Conservation (phyloP, 2,888 invertebrate species). For the Rhogogaster chlorosoma region DNA sequence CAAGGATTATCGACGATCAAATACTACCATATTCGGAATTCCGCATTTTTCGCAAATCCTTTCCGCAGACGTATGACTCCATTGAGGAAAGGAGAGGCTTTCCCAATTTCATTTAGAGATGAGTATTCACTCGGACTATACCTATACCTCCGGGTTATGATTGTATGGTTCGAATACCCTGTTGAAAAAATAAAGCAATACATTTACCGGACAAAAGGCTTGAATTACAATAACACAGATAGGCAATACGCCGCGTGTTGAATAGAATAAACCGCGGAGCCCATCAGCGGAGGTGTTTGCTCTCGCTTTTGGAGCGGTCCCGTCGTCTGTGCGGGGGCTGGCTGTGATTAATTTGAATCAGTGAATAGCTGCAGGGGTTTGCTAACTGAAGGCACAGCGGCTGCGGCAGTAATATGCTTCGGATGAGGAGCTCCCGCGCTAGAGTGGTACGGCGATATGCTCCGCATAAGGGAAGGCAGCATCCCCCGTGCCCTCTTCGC, state of each 20-base stretch:
- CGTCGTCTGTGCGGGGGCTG: conserved; percentile 53
- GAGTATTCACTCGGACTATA: neutral
- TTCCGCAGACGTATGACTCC: neutral
- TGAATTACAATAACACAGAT: conserved; percentile 21
- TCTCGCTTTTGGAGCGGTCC: conserved; percentile 41
- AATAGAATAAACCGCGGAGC: conserved; percentile 42
- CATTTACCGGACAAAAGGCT: neutral
- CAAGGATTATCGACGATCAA: neutral
- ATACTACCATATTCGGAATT: neutral
- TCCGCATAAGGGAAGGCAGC: conserved; percentile 69
- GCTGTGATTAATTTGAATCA: conserved; percentile 78
- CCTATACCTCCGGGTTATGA: neutral
- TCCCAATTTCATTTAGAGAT: neutral
- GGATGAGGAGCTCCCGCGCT: conserved; percentile 61
- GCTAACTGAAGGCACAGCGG: conserved; percentile 70
- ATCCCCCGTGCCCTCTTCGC: conserved; percentile 67
- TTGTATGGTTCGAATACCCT: neutral
- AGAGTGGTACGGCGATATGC: conserved; percentile 51
- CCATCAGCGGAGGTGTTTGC: conserved; percentile 49
- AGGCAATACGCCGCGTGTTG: neutral
- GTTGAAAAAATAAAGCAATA: neutral
- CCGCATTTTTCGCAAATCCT: neutral
- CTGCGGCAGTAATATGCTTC: conserved; percentile 64
- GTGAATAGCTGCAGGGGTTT: conserved; percentile 76
- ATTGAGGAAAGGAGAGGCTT: no score